phyloP scores from a whole-genome alignment of 1,140 invertebrate genomes.

The Sarcophaga bullata region DNA sequence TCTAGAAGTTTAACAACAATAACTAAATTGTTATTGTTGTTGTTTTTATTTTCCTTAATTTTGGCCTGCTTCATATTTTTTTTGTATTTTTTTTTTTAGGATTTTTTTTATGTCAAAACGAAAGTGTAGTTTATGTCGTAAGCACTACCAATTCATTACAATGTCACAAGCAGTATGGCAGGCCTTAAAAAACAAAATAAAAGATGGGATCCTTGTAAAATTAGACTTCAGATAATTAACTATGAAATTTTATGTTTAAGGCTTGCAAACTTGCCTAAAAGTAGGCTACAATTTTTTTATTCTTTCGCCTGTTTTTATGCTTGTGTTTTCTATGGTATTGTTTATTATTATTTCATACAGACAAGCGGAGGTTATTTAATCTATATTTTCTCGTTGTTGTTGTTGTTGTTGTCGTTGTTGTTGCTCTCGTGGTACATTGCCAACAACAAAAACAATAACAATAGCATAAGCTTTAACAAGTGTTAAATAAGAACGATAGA shows the following conservation, averaged over 20 bases:
- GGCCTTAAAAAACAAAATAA: background rate
- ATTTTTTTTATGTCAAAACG: background rate
- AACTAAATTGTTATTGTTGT: background rate
- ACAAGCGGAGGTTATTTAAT: background rate
- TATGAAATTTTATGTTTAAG: slow-evolving; percentile 36
- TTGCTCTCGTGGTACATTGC: background rate
- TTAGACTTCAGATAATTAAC: slow-evolving; percentile 36
- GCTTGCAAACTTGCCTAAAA: background rate
- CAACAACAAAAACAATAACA: background rate
- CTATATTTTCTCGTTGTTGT: background rate
- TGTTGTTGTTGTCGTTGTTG: too few species aligned
- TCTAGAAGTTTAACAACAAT: too few species aligned
- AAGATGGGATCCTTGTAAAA: slow-evolving; percentile 9
- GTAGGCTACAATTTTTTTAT: slow-evolving; percentile 17
- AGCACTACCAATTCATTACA: slow-evolving; percentile 23
- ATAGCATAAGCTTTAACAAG: background rate
- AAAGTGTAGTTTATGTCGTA: background rate
- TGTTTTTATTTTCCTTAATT: background rate
- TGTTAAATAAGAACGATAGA: background rate
- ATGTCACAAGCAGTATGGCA: slow-evolving; percentile 17
- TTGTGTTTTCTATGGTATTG: too few species aligned
- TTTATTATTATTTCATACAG: too few species aligned
- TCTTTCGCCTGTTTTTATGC: background rate
- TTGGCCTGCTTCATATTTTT: background rate
- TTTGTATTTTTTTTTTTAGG: background rate